phyloP scores from a whole-genome alignment of 2,797 vertebrate genomes.

The Hipposideros larvatus region DNA sequence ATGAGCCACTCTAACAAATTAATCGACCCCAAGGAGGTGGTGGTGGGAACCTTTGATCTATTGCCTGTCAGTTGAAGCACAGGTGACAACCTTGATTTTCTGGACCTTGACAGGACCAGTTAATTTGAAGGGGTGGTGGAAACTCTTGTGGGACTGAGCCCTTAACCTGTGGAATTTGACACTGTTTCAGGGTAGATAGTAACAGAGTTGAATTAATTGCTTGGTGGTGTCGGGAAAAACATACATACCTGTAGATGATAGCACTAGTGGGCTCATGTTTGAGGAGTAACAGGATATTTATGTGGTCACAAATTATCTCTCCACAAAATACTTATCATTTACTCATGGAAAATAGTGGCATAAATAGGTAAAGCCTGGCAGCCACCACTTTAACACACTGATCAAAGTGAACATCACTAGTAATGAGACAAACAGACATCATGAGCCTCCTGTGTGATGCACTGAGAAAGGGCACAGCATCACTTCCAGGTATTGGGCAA shows the following conservation, averaged over 20 bases:
- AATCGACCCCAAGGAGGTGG: background rate
- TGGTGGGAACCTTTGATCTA: background rate
- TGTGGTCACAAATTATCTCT: background rate
- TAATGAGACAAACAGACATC: background rate
- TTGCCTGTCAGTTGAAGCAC: background rate
- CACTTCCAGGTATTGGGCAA: background rate
- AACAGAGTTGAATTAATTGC: background rate
- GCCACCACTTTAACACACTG: background rate
- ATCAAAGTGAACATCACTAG: background rate
- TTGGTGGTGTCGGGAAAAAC: background rate
- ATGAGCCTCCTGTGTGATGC: background rate
- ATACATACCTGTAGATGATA: accelerated
- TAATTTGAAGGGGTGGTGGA: no score
- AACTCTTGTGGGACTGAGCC: background rate
- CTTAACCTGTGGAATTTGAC: background rate
- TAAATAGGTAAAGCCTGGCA: background rate
- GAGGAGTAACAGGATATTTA: background rate
- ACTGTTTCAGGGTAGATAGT: background rate
- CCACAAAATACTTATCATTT: background rate
- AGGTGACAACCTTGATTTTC: background rate
- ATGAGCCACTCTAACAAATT: background rate
- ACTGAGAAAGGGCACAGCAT: background rate
- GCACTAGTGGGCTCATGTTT: background rate
- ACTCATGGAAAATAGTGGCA: background rate
- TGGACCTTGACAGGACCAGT: background rate